Conservation (phyloP, 1,140 invertebrate species). For the Drosophila gunungcola region DNA sequence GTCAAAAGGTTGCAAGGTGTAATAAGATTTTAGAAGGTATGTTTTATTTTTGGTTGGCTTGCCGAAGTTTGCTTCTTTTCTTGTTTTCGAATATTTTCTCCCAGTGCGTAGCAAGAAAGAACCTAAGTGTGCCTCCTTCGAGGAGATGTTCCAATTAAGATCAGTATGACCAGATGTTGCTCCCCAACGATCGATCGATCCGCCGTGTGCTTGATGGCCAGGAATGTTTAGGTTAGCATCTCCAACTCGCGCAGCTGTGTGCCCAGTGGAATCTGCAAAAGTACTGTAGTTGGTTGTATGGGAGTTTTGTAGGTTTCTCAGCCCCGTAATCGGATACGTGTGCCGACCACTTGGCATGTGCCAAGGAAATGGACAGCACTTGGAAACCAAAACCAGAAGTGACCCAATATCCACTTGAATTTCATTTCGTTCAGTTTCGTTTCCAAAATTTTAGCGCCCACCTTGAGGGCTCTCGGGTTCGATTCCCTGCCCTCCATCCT, state of each 20-base stretch:
- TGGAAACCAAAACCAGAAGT: conserved; percentile 75
- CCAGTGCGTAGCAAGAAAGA: conserved; percentile 1
- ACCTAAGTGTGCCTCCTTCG: conserved; percentile 11
- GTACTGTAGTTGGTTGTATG: background rate
- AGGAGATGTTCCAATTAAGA: conserved; percentile 68
- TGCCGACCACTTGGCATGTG: conserved; percentile 69
- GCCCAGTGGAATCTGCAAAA: conserved; percentile 32
- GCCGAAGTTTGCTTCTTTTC: too few species aligned
- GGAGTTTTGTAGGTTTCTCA: conserved; percentile 31
- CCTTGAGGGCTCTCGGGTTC: conserved; percentile 33
- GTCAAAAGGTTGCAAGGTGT: too few species aligned
- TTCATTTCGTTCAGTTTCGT: conserved; percentile 64
- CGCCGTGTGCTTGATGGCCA: conserved; percentile 60
- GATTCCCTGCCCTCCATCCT: conserved; percentile 13
- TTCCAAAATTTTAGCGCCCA: conserved; percentile 56
- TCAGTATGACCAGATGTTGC: conserved; percentile 63
- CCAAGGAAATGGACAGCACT: conserved; percentile 75
- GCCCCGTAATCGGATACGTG: conserved; percentile 55
- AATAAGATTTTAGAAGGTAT: too few species aligned
- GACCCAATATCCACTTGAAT: conserved; percentile 72
- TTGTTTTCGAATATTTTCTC: background rate
- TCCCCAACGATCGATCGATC: conserved; percentile 3
- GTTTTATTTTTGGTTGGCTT: too few species aligned
- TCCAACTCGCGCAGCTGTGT: conserved; percentile 61
- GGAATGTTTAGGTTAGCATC: conserved; percentile 41